Percentiles rank a stretch among this genome's conserved stretches.
Evolutionary conservation across 2,797 vertebrate genomes (phyloP).

Genomic region (Alauda arvensis): DNA sequence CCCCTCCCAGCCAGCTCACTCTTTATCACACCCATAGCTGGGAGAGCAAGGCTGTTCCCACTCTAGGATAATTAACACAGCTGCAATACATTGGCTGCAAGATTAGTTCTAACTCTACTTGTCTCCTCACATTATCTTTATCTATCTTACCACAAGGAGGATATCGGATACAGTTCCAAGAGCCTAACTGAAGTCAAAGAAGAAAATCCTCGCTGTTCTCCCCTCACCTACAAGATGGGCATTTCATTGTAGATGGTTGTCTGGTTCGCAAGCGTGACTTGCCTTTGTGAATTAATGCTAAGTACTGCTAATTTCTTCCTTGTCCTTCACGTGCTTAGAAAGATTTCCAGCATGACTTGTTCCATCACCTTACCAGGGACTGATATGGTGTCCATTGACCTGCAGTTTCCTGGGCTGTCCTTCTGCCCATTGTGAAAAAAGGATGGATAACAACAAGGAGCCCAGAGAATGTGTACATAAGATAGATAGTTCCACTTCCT

Average conservation of each 20-base stretch:
- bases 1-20: no score
- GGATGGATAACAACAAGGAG: not conserved
- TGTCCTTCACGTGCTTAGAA: not conserved
- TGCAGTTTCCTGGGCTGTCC: not conserved
- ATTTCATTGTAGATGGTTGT: not conserved
- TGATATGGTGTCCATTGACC: accelerated
- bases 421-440: not conserved
- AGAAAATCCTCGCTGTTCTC: not conserved
- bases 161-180: not conserved
- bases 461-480: not conserved
- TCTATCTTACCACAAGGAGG: not conserved
- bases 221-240: not conserved
- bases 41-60: no score
- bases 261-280: not conserved
- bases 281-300: not conserved
- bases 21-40: no score
- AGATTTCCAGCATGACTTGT: not conserved
- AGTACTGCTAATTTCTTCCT: not conserved
- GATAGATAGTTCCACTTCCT: not conserved
- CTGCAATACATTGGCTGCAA: no score
- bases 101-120: no score
- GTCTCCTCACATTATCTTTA: no score
- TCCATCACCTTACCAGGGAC: not conserved
- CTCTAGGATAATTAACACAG: no score
- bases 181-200: not conserved